These are phyloP conservation scores for Aphis gossypii DNA, from an alignment of 1,140 invertebrate genomes.

Conservation along the genomic window DNA sequence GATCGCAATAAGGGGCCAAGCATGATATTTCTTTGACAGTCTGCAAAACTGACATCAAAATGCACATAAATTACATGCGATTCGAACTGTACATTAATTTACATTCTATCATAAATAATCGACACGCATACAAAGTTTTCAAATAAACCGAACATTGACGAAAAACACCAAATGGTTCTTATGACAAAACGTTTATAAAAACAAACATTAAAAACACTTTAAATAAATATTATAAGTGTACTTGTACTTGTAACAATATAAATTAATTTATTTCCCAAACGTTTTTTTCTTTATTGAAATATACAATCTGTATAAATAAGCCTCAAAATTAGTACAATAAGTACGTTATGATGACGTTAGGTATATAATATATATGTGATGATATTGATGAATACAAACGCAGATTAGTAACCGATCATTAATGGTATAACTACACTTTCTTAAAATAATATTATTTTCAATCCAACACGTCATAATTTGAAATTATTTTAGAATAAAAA, in stretches of 20 bases:
- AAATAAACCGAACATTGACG: neutral
- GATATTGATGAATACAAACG: neutral
- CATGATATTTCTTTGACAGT: slow-evolving; percentile 5
- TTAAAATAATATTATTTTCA: neutral
- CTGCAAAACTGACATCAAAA: neutral
- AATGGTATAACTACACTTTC: neutral
- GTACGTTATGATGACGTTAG: no score
- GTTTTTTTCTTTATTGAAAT: neutral
- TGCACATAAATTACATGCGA: neutral
- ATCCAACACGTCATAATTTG: neutral
- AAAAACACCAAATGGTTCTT: neutral
- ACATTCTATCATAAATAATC: neutral
- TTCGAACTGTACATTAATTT: neutral
- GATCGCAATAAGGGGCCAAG: neutral
- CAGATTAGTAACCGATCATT: neutral
- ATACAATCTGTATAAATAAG: neutral
- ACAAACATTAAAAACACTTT: neutral
- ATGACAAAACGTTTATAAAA: neutral
- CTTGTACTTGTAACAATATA: neutral
- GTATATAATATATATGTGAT: neutral
- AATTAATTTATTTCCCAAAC: neutral
- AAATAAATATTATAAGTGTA: neutral
- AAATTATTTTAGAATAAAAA: neutral
- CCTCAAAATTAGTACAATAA: neutral
- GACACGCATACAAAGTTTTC: neutral